A percentile compares a stretch with the other conserved stretches of the same genome.
Evolutionary conservation across 2,888 invertebrate species (phyloP).

Genomic region (Arenicola marina): DNA sequence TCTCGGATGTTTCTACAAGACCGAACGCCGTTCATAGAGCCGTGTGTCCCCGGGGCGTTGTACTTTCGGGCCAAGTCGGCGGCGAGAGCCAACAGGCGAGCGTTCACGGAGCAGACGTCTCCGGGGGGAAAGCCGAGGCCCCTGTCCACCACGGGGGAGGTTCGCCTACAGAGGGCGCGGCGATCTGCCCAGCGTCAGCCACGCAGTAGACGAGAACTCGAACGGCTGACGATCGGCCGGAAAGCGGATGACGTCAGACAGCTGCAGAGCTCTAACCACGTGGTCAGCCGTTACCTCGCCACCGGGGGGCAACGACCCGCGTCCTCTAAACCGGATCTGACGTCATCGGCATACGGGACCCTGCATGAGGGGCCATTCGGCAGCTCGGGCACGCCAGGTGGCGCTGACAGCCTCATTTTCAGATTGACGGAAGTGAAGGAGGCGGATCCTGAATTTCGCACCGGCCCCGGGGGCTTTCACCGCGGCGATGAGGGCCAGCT

Average conservation of each 20-base stretch:
- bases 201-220: constrained; percentile 33
- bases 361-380: too few relatives aligned
- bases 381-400: too few relatives aligned
- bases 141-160: not conserved
- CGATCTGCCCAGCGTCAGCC: constrained; percentile 19
- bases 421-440: too few relatives aligned
- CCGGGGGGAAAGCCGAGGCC: not conserved
- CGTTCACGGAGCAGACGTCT: not conserved
- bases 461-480: too few relatives aligned
- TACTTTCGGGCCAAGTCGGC: constrained; percentile 36
- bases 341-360: too few relatives aligned
- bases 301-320: too few relatives aligned
- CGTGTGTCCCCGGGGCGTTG: constrained; percentile 44
- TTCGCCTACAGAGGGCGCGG: constrained; percentile 16
- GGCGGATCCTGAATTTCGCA: too few relatives aligned
- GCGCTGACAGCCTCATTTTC: too few relatives aligned
- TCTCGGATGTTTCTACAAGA: constrained; percentile 45
- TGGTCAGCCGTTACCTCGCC: constrained; percentile 9
- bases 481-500: too few relatives aligned
- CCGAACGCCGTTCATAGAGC: constrained; percentile 46
- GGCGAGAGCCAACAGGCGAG: not conserved
- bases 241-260: constrained; percentile 1
- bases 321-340: too few relatives aligned
- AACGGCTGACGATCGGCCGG: constrained; percentile 20
- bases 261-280: constrained; percentile 11